These are phyloP conservation scores for Nasonia longicornis DNA, from an alignment of 1,140 invertebrate genomes.

Conservation along the genomic window DNA sequence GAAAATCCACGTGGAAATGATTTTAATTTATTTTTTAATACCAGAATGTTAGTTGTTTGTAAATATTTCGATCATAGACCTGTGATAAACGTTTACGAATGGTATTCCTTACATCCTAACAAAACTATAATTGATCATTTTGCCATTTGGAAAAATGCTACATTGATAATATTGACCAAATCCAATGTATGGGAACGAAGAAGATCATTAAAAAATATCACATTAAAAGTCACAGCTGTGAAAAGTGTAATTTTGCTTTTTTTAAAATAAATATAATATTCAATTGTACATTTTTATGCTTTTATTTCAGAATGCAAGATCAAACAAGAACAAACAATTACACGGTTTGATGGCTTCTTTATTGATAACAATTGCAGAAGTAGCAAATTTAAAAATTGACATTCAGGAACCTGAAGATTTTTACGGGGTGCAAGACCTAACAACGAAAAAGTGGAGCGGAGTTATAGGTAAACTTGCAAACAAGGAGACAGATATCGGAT, in stretches of 20 bases:
- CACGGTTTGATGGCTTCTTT: background rate
- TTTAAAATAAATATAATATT: no score
- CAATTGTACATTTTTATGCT: no score
- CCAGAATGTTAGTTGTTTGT: conserved; percentile 20
- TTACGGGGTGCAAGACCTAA: conserved; percentile 11
- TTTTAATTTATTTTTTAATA: conserved; percentile 24
- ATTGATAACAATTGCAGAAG: background rate
- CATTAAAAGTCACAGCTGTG: background rate
- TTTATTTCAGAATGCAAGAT: background rate
- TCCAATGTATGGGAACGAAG: conserved; percentile 4
- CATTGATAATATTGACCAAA: background rate
- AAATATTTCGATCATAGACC: background rate
- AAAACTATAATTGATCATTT: background rate
- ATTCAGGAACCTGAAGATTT: background rate
- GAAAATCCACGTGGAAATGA: conserved; percentile 11
- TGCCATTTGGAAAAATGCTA: background rate
- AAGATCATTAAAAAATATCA: background rate
- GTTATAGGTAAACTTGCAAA: conserved; percentile 1
- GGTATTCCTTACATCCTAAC: conserved; percentile 14
- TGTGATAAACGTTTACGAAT: background rate
- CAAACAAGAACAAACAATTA: background rate
- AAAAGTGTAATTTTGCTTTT: background rate
- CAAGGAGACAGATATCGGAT: conserved; percentile 26
- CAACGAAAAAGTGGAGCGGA: conserved; percentile 24
- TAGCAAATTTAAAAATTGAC: conserved; percentile 5